These are phyloP conservation scores for Parazoanthus swiftii DNA, from an alignment of 92 coral and sea anemone species.

Conservation along the genomic window DNA sequence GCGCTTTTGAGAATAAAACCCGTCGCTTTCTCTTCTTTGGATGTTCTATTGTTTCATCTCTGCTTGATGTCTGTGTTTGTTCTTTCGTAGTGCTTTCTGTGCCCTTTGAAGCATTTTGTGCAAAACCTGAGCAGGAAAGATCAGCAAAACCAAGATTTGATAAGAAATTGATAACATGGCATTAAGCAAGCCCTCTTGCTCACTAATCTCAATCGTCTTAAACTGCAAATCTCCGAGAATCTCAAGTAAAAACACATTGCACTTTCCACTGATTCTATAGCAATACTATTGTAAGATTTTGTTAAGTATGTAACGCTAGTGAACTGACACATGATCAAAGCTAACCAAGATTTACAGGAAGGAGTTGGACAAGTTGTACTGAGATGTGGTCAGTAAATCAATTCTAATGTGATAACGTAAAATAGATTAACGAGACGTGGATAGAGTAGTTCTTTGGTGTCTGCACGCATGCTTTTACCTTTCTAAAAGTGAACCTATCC, in stretches of 20 bases:
- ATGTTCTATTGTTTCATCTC: conserved; percentile 63
- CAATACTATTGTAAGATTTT: neutral
- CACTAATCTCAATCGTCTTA: neutral
- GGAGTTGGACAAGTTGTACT: conserved; percentile 19
- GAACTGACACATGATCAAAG: neutral
- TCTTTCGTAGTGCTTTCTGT: conserved; percentile 21
- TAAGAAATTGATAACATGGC: conserved; percentile 31
- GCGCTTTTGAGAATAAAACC: conserved; percentile 94
- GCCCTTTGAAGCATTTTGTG: conserved; percentile 30
- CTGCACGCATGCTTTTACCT: conserved; percentile 9
- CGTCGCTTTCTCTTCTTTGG: conserved; percentile 96
- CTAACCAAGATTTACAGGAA: conserved; percentile 34
- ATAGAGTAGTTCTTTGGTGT: conserved; percentile 4
- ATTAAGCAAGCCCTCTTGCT: conserved; percentile 16
- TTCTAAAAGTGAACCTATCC: neutral
- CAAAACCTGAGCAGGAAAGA: conserved; percentile 19
- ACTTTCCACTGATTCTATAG: neutral
- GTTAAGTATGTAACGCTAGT: neutral
- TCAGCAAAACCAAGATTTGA: conserved; percentile 25
- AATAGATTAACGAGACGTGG: conserved; percentile 25
- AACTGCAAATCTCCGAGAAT: conserved; percentile 29
- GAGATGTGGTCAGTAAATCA: conserved; percentile 44
- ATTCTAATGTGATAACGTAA: conserved; percentile 40
- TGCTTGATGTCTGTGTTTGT: conserved; percentile 45
- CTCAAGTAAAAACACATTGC: neutral